Evolutionary conservation across 2,888 invertebrate species (phyloP), one percentile per base, ranked within the genome.

Genomic region (Steinernema carpocapsae): DNA sequence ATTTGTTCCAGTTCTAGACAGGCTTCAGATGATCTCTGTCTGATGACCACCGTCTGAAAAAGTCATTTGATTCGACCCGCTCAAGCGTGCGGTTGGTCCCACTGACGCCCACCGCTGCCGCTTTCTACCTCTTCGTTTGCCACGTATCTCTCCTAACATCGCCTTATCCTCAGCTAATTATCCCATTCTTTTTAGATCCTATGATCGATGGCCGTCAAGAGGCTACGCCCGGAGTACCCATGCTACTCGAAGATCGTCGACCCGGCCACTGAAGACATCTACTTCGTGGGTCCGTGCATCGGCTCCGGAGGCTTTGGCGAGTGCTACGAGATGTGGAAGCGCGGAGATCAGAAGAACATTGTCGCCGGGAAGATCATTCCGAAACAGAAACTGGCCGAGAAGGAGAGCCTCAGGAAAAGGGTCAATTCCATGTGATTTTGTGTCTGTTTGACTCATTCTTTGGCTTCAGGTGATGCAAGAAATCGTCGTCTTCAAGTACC

Each of bases 381-480:
- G 48, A 48, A 48, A 14, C 3, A 48, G 48, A 48, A 19, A 14
- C 19, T 48, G 19, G 48, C 48, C 4, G n/a, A 48, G 19, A 48
- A 48, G 48, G 48, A 48, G 14, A n/a, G n/a, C 48, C 17, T 48
- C 6, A 17, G 48, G 19, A 48, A 48, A 48, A 48, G 48, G 48
- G 48, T 48, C 6, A 17, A 14, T 4, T 48, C 14, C 37, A 48
- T 14, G 3, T 37, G 3, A 14, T 48, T 48, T 37, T 37, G 37
- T 37, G 4, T 19, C 48, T 48, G 4, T 19, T 19, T 14, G 48
- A 4, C 3, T 7, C 14, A 7, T 4, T 17, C 7, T n/a, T n/a
- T 48, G 6, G 4, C 4, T 32, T 64, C 64, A 64, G 64, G 17
- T 64, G 32, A 29, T 64, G 10, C 29, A 64, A 26, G 64, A 64